phyloP scores from a whole-genome alignment of 2,888 invertebrate species.

The Amphipyra berbera region DNA sequence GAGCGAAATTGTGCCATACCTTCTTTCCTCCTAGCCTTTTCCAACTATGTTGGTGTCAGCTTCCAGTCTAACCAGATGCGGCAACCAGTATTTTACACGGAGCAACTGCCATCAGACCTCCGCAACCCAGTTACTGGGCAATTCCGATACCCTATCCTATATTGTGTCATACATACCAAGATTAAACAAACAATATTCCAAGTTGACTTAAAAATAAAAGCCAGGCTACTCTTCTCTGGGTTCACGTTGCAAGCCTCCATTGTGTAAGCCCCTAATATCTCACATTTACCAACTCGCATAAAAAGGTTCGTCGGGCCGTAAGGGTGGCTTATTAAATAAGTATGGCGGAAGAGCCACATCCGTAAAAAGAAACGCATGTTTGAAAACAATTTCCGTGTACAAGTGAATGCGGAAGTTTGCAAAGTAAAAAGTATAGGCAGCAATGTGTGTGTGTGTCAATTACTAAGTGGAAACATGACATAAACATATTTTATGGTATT shows the following conservation, averaged over 20 bases:
- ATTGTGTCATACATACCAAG: neutral
- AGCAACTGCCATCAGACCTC: too few relatives aligned
- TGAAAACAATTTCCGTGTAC: conserved; percentile 46
- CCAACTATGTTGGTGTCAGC: too few relatives aligned
- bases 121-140: too few relatives aligned
- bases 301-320: conserved; percentile 46
- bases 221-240: conserved; percentile 24
- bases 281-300: conserved; percentile 46
- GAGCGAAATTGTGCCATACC: neutral
- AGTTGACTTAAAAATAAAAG: conserved; percentile 33
- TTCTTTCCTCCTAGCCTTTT: too few relatives aligned
- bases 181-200: conserved; percentile 18
- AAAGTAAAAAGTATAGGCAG: conserved; percentile 25
- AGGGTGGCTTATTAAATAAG: conserved; percentile 55
- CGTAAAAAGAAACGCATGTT: conserved; percentile 51
- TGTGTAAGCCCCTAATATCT: conserved; percentile 42
- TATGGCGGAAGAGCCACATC: conserved; percentile 38
- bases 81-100: too few relatives aligned
- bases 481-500: too few relatives aligned
- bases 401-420: conserved; percentile 24
- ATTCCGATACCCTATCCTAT: too few relatives aligned
- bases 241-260: conserved; percentile 11
- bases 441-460: conserved; percentile 1
- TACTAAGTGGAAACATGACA: neutral
- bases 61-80: too few relatives aligned